Percentiles rank a stretch among this genome's conserved stretches.
phyloP scores from a whole-genome alignment of 2,888 invertebrate genomes.

The Drymonia ruficornis region DNA sequence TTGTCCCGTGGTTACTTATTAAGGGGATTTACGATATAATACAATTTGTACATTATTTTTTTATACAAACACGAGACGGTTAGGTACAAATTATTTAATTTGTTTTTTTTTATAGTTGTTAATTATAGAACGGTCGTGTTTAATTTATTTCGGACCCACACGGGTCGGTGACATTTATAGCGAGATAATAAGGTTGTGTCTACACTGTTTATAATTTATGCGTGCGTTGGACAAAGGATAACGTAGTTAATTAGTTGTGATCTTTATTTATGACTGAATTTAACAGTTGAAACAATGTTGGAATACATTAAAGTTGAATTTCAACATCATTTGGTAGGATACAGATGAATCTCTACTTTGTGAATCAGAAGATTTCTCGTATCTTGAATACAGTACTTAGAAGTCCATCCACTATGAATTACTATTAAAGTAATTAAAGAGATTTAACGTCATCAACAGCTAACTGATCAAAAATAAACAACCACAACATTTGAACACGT shows the following conservation, averaged over 20 bases:
- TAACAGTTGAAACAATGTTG: neutral
- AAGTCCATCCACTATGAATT: too few species aligned
- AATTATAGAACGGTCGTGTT: constrained; percentile 61
- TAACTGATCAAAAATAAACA: too few species aligned
- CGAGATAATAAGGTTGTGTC: constrained; percentile 56
- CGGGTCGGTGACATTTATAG: constrained; percentile 58
- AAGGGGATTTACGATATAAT: constrained; percentile 74
- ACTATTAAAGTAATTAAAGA: too few species aligned
- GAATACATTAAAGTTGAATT: too few species aligned
- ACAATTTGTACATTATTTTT: constrained; percentile 67
- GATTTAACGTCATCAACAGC: too few species aligned
- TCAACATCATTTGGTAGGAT: too few species aligned
- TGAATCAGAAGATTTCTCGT: too few species aligned
- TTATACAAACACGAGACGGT: constrained; percentile 73
- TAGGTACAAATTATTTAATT: constrained; percentile 77
- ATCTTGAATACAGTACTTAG: too few species aligned
- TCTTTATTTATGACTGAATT: constrained; percentile 6
- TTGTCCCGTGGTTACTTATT: constrained; percentile 70
- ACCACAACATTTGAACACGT: too few species aligned
- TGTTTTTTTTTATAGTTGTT: constrained; percentile 74
- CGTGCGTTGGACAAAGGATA: constrained; percentile 16
- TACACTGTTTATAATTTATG: constrained; percentile 38
- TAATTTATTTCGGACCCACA: constrained; percentile 64
- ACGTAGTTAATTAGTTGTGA: constrained; percentile 16
- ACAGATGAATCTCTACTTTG: too few species aligned